These are phyloP conservation scores for Channa argus DNA, from an alignment of 2,113 vertebrate species.

Conservation along the genomic window DNA sequence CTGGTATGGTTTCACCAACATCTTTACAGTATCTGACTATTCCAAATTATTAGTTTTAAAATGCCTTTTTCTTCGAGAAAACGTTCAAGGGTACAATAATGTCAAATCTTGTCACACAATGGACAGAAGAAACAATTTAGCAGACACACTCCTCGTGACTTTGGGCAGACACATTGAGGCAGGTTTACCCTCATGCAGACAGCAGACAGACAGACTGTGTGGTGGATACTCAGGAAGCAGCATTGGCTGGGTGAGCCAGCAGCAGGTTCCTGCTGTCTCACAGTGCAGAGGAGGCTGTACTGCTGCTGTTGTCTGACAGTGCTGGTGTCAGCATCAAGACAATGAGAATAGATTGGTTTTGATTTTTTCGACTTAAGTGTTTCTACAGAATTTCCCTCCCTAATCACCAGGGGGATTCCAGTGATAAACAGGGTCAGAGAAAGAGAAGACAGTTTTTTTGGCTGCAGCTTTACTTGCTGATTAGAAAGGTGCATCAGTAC, in stretches of 20 bases:
- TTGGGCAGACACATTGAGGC: not conserved
- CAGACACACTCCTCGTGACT: conserved; percentile 2
- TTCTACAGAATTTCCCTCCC: conserved; percentile 4
- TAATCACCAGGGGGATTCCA: conserved; percentile 26
- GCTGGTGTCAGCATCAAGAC: conserved; percentile 35
- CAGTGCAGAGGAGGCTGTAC: not conserved
- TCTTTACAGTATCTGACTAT: too few species aligned
- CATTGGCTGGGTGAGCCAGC: conserved; percentile 11
- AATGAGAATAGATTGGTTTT: conserved; percentile 39
- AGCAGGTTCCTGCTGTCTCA: conserved; percentile 38
- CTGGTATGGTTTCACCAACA: too few species aligned
- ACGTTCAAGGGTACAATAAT: too few species aligned
- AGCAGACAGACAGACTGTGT: conserved; percentile 19
- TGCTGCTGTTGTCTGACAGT: conserved; percentile 8
- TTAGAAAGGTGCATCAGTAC: not conserved
- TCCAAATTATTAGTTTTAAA: too few species aligned
- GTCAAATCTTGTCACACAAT: too few species aligned
- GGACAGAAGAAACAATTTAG: too few species aligned
- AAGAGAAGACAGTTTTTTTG: conserved; percentile 6
- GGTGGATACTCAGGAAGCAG: conserved; percentile 19
- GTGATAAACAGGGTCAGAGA: conserved; percentile 1
- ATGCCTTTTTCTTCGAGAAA: too few species aligned
- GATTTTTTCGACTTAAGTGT: conserved; percentile 29
- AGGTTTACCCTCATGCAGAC: not conserved
- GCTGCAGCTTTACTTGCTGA: not conserved